These are phyloP conservation scores for Lagopus muta DNA, from an alignment of 2,113 vertebrate genomes.

Conservation along the genomic window DNA sequence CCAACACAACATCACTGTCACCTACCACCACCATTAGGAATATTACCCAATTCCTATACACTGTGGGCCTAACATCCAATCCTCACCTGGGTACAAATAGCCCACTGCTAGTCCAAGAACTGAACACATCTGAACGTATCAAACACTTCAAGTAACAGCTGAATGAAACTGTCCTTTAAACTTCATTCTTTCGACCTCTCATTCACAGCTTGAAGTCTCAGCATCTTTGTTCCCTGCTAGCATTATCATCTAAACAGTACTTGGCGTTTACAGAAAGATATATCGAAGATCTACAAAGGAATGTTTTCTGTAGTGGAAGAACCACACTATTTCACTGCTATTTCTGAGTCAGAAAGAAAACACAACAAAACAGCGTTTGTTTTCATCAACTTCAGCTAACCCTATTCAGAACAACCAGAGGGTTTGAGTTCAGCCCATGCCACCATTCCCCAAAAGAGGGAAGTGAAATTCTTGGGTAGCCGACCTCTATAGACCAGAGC, in stretches of 20 bases:
- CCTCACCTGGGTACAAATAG: background rate
- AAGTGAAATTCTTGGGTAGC: background rate
- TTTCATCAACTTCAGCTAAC: background rate
- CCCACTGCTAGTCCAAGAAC: background rate
- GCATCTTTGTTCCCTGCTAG: background rate
- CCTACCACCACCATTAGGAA: background rate
- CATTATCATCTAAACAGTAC: background rate
- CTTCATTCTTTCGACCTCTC: background rate
- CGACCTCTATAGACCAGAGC: background rate
- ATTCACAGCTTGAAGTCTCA: background rate
- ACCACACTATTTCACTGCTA: background rate
- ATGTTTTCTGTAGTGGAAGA: background rate
- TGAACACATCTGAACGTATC: background rate
- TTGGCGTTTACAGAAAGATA: background rate
- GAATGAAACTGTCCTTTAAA: background rate
- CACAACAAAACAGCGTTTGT: background rate
- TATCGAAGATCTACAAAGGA: background rate
- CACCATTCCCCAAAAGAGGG: background rate
- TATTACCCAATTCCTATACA: background rate
- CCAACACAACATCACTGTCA: background rate
- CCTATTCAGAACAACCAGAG: background rate
- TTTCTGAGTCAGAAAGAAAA: background rate
- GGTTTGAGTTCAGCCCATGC: background rate
- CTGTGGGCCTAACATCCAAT: fast-evolving
- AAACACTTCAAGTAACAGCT: background rate